Evolutionary conservation across 2,797 vertebrate species (phyloP), one percentile per base, ranked within the genome.

Genomic region (Heterohyrax brucei): DNA sequence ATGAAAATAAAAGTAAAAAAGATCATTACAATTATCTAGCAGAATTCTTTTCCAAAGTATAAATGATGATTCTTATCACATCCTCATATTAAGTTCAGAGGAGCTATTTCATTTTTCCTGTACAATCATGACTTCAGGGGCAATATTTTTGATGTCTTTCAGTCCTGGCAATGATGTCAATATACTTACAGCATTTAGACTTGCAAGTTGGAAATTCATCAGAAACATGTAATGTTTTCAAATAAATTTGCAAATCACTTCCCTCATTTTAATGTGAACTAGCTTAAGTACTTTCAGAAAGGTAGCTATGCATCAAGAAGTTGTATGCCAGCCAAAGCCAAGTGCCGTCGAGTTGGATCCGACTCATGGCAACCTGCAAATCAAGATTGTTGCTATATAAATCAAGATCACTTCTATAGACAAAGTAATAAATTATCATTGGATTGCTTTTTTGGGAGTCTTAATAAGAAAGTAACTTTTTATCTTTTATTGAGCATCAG

Each of bases 61-160:
- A 66, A 66, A 28, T 66, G 10, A 10, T 26, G 24, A 28, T 28
- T 66, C 62, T 66, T 66, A 66, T 66, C 62, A 66, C 26, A 66
- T 66, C 28, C 28, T 66, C 21, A 66, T 66, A 8, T 66, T 66
- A 66, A 66, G 9, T 10, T 26, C 26, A 28, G 26, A 66, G 62
- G 62, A 66, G 12, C 22, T 66, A 10, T 66, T 66, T 66, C 24
- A 28, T 66, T 26, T 66, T 9, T 56, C 53, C 53, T 56, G 53
- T 56, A 56, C 53, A 56, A 56, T 56, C 9, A 10, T 93, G 53
- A 92, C 44, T 13, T 78, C 70, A 72, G 30, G 14, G n/a, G 22
- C 87, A 21, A 19, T 4, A 13, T 75, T 88, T 89, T 88, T 89
- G 53, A 83, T 5, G 68, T 78, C 59, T 93, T 85, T 95, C 48